Conservation (phyloP, 2,888 invertebrate species). For the Leistus spinibarbis region DNA sequence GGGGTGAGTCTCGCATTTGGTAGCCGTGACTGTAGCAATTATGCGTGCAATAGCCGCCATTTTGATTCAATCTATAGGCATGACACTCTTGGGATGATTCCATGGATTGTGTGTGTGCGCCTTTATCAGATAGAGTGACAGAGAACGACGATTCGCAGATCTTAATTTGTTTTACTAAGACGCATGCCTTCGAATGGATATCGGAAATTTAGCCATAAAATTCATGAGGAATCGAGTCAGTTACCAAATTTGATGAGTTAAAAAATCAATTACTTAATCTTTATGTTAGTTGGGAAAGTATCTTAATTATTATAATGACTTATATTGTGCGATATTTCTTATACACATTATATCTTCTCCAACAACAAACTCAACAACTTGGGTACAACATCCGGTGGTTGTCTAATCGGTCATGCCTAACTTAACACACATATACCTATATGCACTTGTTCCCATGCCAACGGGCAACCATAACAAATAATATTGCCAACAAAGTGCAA, state of each 20-base stretch:
- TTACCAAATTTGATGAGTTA: too few species aligned
- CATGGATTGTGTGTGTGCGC: constrained; percentile 47
- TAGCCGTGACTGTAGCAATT: constrained; percentile 51
- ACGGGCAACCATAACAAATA: constrained; percentile 14
- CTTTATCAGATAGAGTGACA: neutral
- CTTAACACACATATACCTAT: constrained; percentile 31
- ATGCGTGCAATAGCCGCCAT: constrained; percentile 57
- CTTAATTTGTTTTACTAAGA: constrained; percentile 54
- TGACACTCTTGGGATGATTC: constrained; percentile 64
- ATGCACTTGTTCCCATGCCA: constrained; percentile 30
- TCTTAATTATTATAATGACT: neutral
- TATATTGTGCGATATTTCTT: constrained; percentile 24
- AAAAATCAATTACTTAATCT: too few species aligned
- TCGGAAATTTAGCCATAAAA: neutral
- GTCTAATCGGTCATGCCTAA: constrained; percentile 37
- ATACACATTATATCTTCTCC: constrained; percentile 22
- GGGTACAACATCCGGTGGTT: constrained; percentile 23
- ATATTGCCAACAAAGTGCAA: neutral
- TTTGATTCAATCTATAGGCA: constrained; percentile 66
- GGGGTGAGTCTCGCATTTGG: constrained; percentile 10
- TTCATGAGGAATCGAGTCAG: too few species aligned
- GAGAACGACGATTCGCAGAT: constrained; percentile 45
- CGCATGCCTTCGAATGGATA: constrained; percentile 19
- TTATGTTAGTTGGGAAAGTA: too few species aligned
- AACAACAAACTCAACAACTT: constrained; percentile 21